phyloP scores from a whole-genome alignment of 2,113 vertebrate genomes.

The Hydropotes inermis region DNA sequence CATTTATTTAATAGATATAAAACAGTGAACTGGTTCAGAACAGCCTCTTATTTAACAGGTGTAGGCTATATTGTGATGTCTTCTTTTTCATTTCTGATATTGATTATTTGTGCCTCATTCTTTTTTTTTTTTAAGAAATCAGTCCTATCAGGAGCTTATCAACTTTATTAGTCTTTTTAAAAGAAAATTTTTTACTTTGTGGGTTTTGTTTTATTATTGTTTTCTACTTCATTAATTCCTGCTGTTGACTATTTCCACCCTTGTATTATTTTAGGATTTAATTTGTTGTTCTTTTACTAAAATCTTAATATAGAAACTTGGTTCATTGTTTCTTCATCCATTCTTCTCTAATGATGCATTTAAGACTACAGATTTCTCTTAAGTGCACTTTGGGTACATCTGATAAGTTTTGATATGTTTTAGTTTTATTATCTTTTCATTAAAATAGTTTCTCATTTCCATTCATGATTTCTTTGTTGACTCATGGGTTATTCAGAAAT shows the following conservation, averaged over 20 bases:
- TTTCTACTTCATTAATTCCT: background rate
- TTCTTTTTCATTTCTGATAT: background rate
- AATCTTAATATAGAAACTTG: conserved; percentile 3
- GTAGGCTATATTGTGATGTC: background rate
- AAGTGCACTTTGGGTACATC: background rate
- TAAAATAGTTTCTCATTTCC: conserved; percentile 19
- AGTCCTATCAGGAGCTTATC: background rate
- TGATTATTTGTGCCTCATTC: background rate
- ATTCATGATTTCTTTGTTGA: background rate
- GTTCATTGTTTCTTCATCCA: background rate
- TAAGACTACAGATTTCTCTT: conserved; percentile 9
- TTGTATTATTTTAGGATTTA: background rate
- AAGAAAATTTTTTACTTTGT: background rate
- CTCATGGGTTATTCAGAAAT: background rate
- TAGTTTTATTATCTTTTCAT: conserved; percentile 36
- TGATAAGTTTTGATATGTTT: background rate
- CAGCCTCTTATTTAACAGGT: background rate
- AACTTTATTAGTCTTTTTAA: background rate
- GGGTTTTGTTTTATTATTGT: background rate
- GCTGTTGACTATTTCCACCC: background rate
- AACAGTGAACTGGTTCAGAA: background rate
- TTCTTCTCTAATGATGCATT: background rate
- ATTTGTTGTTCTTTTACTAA: conserved; percentile 11
- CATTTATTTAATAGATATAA: background rate
- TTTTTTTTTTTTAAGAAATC: background rate